Percentiles rank a stretch among this genome's conserved stretches.
phyloP scores from a whole-genome alignment of 2,797 vertebrate species.

The Oreochromis grahami region DNA sequence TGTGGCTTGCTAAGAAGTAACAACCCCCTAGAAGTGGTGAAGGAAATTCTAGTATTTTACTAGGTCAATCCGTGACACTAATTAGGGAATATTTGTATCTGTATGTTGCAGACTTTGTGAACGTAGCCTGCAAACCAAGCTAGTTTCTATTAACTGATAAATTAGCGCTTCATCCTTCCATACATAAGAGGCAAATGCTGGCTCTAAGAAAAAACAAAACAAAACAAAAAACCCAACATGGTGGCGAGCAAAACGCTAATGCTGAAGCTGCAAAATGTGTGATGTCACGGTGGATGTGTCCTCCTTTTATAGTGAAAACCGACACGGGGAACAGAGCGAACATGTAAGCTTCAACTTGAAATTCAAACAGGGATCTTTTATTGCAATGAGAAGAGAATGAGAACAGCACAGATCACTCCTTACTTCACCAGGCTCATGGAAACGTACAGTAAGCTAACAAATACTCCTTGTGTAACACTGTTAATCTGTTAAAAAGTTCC shows the following conservation, averaged over 20 bases:
- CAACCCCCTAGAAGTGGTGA: neutral
- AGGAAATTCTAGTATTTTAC: neutral
- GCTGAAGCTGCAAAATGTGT: neutral
- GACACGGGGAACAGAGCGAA: neutral
- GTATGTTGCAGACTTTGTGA: neutral
- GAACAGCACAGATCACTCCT: neutral
- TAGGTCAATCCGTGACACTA: neutral
- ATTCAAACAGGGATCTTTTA: neutral
- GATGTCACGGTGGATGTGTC: rapidly evolving
- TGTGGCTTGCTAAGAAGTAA: neutral
- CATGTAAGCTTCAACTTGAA: neutral
- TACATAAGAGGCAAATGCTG: neutral
- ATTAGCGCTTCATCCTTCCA: neutral
- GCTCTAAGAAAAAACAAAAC: neutral
- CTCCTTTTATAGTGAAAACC: neutral
- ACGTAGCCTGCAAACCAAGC: rapidly evolving
- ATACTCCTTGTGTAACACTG: neutral
- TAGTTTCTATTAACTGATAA: rapidly evolving
- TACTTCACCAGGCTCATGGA: neutral
- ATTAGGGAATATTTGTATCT: neutral
- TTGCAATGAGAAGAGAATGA: neutral
- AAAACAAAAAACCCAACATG: neutral
- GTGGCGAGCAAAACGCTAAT: neutral
- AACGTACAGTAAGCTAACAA: neutral
- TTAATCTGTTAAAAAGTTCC: neutral